Evolutionary conservation across 2,113 vertebrate genomes (phyloP).

Genomic region (Spermophilus dauricus): DNA sequence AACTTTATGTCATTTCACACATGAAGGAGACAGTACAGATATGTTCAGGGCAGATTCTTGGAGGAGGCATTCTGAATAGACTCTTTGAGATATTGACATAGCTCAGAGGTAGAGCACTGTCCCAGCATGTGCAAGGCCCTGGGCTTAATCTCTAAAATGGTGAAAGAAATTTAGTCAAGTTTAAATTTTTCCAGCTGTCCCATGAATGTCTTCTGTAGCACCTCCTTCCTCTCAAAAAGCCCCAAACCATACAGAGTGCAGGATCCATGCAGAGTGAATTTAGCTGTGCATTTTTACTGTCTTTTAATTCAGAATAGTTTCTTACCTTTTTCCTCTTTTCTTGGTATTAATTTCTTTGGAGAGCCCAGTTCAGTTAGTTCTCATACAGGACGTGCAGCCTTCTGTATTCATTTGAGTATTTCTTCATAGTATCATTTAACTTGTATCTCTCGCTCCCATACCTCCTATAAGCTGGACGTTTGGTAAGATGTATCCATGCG

Average conservation of each 20-base stretch:
- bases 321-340: not conserved
- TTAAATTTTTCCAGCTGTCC: not conserved
- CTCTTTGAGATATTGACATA: not conserved
- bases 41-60: slow-evolving; percentile 1
- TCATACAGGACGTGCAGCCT: not conserved
- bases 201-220: not conserved
- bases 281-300: not conserved
- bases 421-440: not conserved
- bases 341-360: not conserved
- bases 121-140: no score
- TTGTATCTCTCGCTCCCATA: not conserved
- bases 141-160: no score
- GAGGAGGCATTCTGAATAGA: not conserved
- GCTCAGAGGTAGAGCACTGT: not conserved
- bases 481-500: not conserved
- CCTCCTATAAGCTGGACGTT: slow-evolving; percentile 1
- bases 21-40: not conserved
- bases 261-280: not conserved
- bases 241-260: not conserved
- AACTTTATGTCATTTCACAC: not conserved
- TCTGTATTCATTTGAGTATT: slow-evolving; percentile 27
- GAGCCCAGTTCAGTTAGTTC: not conserved
- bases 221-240: not conserved
- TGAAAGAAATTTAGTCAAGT: not conserved
- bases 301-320: not conserved